phyloP scores from a whole-genome alignment of 2,888 invertebrate genomes.

The Dryococelus australis region DNA sequence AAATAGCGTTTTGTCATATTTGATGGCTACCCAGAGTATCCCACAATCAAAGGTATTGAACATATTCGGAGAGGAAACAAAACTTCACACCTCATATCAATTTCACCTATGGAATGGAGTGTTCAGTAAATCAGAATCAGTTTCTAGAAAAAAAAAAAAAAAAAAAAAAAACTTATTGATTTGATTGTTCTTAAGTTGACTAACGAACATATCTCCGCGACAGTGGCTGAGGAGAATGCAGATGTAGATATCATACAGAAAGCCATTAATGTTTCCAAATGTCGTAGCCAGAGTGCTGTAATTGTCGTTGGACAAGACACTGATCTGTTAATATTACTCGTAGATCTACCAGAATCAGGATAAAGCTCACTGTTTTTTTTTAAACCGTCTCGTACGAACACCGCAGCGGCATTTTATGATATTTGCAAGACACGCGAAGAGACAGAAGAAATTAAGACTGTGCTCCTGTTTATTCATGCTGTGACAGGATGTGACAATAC shows the following conservation, averaged over 20 bases:
- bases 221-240: neutral
- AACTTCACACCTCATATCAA: too few species aligned
- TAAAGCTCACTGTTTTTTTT: neutral
- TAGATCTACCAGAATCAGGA: neutral
- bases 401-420: neutral
- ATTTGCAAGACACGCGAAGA: constrained; percentile 12
- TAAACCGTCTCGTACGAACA: neutral
- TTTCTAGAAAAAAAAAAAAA: too few species aligned
- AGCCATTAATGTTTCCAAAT: neutral
- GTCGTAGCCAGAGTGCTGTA: neutral
- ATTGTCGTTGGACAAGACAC: neutral
- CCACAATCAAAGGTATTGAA: too few species aligned
- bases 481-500: neutral
- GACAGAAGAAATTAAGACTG: neutral
- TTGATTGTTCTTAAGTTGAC: too few species aligned
- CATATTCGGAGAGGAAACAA: too few species aligned
- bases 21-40: too few species aligned
- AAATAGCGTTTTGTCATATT: too few species aligned
- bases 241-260: neutral
- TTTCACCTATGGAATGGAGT: too few species aligned
- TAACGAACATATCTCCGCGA: too few species aligned
- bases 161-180: neutral
- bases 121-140: too few species aligned
- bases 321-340: neutral
- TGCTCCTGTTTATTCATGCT: constrained; percentile 18